Evolutionary conservation across 2,888 invertebrate species (phyloP).

Genomic region (Epirrita christyi): DNA sequence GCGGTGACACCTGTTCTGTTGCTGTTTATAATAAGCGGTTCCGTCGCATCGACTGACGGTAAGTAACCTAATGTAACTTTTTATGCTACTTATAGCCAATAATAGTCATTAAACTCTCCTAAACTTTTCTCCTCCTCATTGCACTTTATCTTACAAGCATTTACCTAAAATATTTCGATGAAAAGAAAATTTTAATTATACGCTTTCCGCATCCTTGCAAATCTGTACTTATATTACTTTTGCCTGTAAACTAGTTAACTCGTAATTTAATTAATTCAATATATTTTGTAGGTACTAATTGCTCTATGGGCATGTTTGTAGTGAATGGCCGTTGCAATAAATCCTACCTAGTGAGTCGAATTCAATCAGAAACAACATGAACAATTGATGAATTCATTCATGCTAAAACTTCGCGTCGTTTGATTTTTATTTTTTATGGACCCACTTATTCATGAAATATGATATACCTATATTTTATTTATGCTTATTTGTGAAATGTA

Average conservation of each 20-base stretch:
- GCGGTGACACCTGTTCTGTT: conserved; percentile 59
- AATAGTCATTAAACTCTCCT: conserved; percentile 10
- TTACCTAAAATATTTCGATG: not conserved
- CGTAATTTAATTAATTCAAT: too few relatives aligned
- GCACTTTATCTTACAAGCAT: not conserved
- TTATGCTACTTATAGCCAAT: conserved; percentile 10
- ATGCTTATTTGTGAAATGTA: conserved; percentile 1
- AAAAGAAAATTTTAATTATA: not conserved
- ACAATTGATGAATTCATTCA: conserved; percentile 14
- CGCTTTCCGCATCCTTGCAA: too few relatives aligned
- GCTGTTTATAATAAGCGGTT: conserved; percentile 61
- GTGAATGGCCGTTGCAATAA: not conserved
- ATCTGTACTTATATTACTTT: too few relatives aligned
- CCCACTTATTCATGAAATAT: conserved; percentile 2
- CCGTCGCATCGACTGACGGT: conserved; percentile 71
- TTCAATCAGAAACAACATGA: conserved; percentile 6
- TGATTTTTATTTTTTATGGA: conserved; percentile 12
- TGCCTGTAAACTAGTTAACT: too few relatives aligned
- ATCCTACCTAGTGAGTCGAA: conserved; percentile 5
- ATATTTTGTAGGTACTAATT: too few relatives aligned
- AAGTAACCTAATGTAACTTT: conserved; percentile 49
- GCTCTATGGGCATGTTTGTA: not conserved
- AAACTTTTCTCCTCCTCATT: not conserved
- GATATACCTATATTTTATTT: too few relatives aligned
- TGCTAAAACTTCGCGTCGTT: conserved; percentile 9